Evolutionary conservation across 1,140 invertebrate species (phyloP), one percentile per base, ranked within the genome.

Genomic region (Arion vulgaris): DNA sequence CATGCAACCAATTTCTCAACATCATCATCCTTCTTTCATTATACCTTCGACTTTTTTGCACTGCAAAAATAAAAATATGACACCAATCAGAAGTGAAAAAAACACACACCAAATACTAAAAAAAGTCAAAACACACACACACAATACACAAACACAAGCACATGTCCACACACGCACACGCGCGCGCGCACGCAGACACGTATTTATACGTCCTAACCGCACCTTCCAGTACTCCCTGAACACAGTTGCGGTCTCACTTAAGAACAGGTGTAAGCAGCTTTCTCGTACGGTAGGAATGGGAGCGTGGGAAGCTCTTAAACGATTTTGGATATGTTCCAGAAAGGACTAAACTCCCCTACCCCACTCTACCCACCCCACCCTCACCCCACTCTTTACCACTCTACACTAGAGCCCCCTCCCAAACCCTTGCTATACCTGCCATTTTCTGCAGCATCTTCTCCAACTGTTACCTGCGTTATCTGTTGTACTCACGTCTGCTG

Each of bases 1-100:
- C 51, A 68, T 51, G 74, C 83, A 62, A 57, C 62, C 78, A 75
- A 71, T 75, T 57, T 39, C 78, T 57, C 83, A 57, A 68, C 66
- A 69, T 81, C 83, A 7, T 45, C 41, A 15, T 45, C 5, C 41
- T 15, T 45, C 41, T 45, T 45, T 45, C n/a, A n/a, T n/a, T n/a
- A n/a, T n/a, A n/a, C n/a, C n/a, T n/a, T n/a, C n/a, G n/a, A n/a
- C n/a, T n/a, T n/a, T n/a, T n/a, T n/a, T n/a, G n/a, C n/a, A n/a
- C n/a, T n/a, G n/a, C n/a, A n/a, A n/a, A n/a, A n/a, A n/a, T n/a
- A n/a, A n/a, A n/a, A 45, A 45, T 7, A 45, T 45, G 41, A 45
- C 41, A 45, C 41, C 15, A 5, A 45, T 45, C 41, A 5, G 15
- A 45, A 45, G 15, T 7, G 15, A 7, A 45, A 45, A 7, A 45